Conservation (phyloP, 2,113 vertebrate genomes). For the Elgaria multicarinata region DNA sequence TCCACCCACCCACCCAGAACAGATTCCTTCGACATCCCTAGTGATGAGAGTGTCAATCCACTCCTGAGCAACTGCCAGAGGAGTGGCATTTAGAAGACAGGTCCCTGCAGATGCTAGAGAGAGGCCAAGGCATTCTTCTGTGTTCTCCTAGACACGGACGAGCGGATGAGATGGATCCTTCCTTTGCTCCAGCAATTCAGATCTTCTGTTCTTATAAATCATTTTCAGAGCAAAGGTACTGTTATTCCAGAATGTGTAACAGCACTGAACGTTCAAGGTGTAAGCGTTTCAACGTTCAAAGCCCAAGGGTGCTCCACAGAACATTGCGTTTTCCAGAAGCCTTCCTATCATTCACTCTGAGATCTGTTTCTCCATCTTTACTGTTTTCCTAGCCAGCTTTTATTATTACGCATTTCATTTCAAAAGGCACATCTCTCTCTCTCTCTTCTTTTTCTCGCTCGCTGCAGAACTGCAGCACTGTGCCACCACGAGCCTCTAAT, state of each 20-base stretch:
- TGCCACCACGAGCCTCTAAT: conserved; percentile 52
- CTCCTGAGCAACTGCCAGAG: no score
- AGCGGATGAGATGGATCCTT: not conserved
- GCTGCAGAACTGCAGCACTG: not conserved
- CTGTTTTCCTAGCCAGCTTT: conserved; percentile 13
- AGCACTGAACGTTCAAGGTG: not conserved
- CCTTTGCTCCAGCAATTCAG: not conserved
- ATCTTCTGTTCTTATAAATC: not conserved
- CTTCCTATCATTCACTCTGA: not conserved
- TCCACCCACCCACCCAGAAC: no score
- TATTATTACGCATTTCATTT: conserved; percentile 56
- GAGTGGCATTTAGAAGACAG: no score
- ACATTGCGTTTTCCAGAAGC: not conserved
- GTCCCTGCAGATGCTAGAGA: no score
- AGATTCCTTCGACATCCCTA: no score
- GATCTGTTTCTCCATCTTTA: not conserved
- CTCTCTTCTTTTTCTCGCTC: not conserved
- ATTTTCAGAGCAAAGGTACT: not conserved
- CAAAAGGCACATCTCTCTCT: not conserved
- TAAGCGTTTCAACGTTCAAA: not conserved
- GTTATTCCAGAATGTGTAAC: not conserved
- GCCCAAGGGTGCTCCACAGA: not conserved
- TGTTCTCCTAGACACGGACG: no score
- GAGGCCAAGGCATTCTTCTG: no score
- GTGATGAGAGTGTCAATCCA: no score